Evolutionary conservation across 1,140 invertebrate species (phyloP), one percentile per base, ranked within the genome.

Genomic region (Atta texana): DNA sequence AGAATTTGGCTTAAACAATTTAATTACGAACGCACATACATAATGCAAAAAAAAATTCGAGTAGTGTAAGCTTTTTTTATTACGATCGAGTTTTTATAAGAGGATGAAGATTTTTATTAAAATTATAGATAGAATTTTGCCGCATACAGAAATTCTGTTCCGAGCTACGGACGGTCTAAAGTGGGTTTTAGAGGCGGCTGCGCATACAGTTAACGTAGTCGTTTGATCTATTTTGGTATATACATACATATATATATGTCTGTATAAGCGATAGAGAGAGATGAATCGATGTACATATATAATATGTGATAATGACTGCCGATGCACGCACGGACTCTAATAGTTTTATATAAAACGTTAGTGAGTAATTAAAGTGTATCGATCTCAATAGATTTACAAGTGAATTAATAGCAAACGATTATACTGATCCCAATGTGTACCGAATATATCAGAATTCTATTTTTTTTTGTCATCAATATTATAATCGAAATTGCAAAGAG

Each of bases 291-390:
- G 85, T 86, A 69, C 44, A 86, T 86, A 86, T 74, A 24, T 84
- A 86, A 81, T 14, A 81, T 39, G 51, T 80, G 44, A 81, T 81
- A 86, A 86, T 72, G 85, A 86, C 85, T 86, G 85, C 85, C 85
- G 77, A 81, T 82, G 63, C 61, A 86, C 66, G 85, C 64, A 81
- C 18, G 44, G 31, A 82, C 4, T 57, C 61, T 69, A 57, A 57
- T 89, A 81, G 44, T 89, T 89, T 90, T 82, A 18, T 86, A 86
- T 66, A 61, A 84, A 84, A 75, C 21, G 28, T 28, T 71, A 44
- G 64, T 71, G 53, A 71, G 8, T 82, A 82, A 82, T 82, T 74
- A 74, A 82, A 72, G 28, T 75, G 55, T 82, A 82, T 84, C 80
- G 80, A 74, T 84, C 21, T 81, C 64, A 57, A 63, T 84, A 63